phyloP scores from a whole-genome alignment of 2,888 invertebrate genomes.

The Marasmarcha lunaedactyla region DNA sequence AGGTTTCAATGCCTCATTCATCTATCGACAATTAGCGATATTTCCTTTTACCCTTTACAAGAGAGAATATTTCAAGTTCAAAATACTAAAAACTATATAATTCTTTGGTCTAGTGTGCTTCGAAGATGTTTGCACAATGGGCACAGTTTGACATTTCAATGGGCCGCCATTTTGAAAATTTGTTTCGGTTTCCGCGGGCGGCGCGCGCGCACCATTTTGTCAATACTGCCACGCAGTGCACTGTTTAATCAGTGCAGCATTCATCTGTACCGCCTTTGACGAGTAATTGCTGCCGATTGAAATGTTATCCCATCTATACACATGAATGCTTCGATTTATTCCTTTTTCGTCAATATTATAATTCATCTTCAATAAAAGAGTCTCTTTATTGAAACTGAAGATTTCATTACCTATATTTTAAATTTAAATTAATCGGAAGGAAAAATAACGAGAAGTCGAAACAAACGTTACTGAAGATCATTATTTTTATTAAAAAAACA shows the following conservation, averaged over 20 bases:
- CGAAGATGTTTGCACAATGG: conserved; percentile 46
- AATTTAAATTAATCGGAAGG: not conserved
- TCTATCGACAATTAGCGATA: not conserved
- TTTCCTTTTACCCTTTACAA: not conserved
- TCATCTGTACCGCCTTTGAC: conserved; percentile 64
- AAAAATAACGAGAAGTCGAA: not conserved
- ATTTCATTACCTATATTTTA: not conserved
- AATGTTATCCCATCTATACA: conserved; percentile 34
- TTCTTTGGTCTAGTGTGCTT: not conserved
- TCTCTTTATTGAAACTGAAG: too few species aligned
- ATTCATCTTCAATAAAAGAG: too few species aligned
- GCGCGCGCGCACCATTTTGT: conserved; percentile 58
- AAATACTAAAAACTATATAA: not conserved
- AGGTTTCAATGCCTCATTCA: conserved; percentile 1
- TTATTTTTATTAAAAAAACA: not conserved
- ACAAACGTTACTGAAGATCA: not conserved
- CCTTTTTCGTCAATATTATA: not conserved
- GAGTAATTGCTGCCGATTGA: conserved; percentile 65
- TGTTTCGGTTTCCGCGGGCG: conserved; percentile 38
- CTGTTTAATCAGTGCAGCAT: conserved; percentile 61
- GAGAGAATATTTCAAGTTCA: not conserved
- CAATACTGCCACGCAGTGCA: conserved; percentile 54
- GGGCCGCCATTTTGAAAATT: conserved; percentile 54
- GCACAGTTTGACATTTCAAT: conserved; percentile 52
- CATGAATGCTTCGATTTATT: conserved; percentile 13